Evolutionary conservation across 1,140 invertebrate genomes (phyloP).

Genomic region (Trissolcus basalis): DNA sequence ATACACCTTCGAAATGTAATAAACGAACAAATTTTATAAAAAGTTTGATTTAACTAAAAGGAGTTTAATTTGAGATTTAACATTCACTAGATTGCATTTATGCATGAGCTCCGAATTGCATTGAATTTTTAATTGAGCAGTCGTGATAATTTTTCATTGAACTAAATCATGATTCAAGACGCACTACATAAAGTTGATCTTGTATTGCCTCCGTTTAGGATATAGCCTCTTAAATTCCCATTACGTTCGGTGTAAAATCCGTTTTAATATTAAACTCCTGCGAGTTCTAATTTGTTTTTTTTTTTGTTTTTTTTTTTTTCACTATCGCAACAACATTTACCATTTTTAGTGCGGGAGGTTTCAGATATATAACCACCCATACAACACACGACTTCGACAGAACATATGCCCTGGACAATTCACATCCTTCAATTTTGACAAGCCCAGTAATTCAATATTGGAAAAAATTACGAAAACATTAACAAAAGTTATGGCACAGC

Average conservation of each 20-base stretch:
- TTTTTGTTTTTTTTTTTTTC: too few relatives aligned
- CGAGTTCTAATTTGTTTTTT: constrained; percentile 25
- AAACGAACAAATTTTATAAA: too few relatives aligned
- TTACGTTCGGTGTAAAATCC: constrained; percentile 46
- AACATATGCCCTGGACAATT: too few relatives aligned
- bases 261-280: constrained; percentile 43
- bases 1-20: too few relatives aligned
- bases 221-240: constrained; percentile 35
- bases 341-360: too few relatives aligned
- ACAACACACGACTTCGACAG: too few relatives aligned
- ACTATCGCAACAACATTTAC: too few relatives aligned
- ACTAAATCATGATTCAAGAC: not conserved
- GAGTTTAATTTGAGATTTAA: not conserved
- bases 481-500: too few relatives aligned
- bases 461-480: too few relatives aligned
- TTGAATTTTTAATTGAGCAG: constrained; percentile 25
- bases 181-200: constrained; percentile 29
- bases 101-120: constrained; percentile 16
- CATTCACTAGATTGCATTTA: not conserved
- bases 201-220: constrained; percentile 35
- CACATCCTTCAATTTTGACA: too few relatives aligned
- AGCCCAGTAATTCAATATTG: too few relatives aligned
- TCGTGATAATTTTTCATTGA: constrained; percentile 22
- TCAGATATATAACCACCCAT: too few relatives aligned
- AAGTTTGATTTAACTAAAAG: not conserved